Conservation (phyloP, 1,140 invertebrate genomes). For the Temnothorax nylanderi region DNA sequence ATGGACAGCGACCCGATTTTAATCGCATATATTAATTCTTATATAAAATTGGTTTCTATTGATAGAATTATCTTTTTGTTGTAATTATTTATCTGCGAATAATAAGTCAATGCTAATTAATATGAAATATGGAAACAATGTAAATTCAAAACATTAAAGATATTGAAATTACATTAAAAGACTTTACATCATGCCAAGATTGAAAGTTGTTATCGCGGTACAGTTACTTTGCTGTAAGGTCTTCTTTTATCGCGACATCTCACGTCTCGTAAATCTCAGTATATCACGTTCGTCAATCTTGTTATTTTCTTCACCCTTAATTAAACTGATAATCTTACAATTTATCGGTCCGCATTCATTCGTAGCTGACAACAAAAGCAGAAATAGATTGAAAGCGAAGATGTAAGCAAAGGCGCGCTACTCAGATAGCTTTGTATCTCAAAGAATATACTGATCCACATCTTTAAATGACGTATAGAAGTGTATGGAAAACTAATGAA, state of each 20-base stretch:
- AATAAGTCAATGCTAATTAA: neutral
- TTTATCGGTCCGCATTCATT: slow-evolving; percentile 8
- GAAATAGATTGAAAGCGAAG: slow-evolving; percentile 15
- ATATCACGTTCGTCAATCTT: slow-evolving; percentile 32
- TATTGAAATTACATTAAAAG: neutral
- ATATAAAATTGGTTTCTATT: neutral
- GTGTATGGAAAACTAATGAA: neutral
- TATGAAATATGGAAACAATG: neutral
- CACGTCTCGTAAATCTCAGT: slow-evolving; percentile 11
- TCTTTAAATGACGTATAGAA: neutral
- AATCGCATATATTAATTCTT: neutral
- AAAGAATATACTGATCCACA: neutral
- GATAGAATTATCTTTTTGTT: neutral
- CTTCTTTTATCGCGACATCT: slow-evolving; percentile 17
- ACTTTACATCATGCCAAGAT: neutral
- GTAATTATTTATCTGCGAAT: neutral
- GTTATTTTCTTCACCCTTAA: slow-evolving; percentile 46
- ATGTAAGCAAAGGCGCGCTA: neutral
- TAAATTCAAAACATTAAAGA: neutral
- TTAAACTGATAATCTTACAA: slow-evolving; percentile 52
- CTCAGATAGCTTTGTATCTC: neutral
- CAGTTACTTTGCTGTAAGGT: neutral
- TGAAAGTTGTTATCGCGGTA: slow-evolving; percentile 5
- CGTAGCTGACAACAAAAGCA: neutral
- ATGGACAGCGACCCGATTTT: neutral